Conservation (phyloP, 2,113 vertebrate species). For the Lates calcarifer region DNA sequence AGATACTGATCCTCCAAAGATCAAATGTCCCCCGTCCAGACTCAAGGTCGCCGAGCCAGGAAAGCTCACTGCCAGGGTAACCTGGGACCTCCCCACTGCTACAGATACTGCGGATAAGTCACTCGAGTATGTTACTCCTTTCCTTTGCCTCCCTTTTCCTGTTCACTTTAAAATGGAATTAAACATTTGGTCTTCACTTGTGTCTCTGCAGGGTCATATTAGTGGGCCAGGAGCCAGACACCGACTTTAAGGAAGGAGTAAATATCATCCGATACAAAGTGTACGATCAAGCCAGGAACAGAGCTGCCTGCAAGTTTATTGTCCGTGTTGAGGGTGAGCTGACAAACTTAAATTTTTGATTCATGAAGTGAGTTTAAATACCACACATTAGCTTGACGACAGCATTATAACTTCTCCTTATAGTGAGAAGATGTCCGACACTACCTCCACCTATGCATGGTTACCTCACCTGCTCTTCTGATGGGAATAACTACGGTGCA, state of each 20-base stretch:
- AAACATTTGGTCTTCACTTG: neutral
- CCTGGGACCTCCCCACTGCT: constrained; percentile 92
- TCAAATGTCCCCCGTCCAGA: constrained; percentile 92
- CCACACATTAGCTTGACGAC: neutral
- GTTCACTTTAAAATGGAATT: neutral
- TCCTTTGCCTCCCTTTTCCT: constrained; percentile 2
- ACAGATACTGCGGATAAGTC: constrained; percentile 91
- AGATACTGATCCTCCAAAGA: constrained; percentile 96
- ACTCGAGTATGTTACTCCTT: constrained; percentile 84
- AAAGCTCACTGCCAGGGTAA: constrained; percentile 89
- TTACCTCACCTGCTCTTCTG: constrained; percentile 91
- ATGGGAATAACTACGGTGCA: constrained; percentile 92
- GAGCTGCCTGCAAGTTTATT: constrained; percentile 95
- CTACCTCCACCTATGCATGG: constrained; percentile 89
- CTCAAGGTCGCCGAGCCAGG: constrained; percentile 92
- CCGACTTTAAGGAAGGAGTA: constrained; percentile 89
- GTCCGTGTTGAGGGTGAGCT: constrained; percentile 91
- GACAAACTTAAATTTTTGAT: neutral
- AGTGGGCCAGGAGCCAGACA: constrained; percentile 88
- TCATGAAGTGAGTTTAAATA: neutral
- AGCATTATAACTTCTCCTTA: neutral
- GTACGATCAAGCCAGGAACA: constrained; percentile 92
- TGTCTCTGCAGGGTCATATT: constrained; percentile 86
- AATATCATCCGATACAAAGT: constrained; percentile 92
- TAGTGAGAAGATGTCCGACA: constrained; percentile 90